Conservation (phyloP, 2,797 vertebrate species). For the Perodicticus potto region DNA sequence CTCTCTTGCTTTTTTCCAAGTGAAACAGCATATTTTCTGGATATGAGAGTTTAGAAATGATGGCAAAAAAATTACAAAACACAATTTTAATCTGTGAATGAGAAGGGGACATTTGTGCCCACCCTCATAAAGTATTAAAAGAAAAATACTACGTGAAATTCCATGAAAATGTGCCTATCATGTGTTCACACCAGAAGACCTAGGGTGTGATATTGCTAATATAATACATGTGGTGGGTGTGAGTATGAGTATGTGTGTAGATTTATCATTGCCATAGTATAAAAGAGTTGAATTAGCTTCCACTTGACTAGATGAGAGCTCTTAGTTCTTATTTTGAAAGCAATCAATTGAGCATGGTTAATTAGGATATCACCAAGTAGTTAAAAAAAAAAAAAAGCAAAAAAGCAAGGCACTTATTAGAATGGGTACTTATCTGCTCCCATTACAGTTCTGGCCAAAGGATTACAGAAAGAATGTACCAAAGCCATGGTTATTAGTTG, state of each 20-base stretch:
- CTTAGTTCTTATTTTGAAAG: slow-evolving; percentile 87
- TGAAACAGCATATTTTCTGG: slow-evolving; percentile 41
- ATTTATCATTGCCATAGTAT: slow-evolving; percentile 82
- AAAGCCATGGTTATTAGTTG: slow-evolving; percentile 45
- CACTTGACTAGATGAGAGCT: slow-evolving; percentile 89
- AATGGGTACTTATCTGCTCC: slow-evolving; percentile 65
- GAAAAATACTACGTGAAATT: slow-evolving; percentile 48
- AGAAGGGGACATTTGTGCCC: slow-evolving; percentile 32
- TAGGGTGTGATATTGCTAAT: neutral
- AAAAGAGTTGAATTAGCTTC: slow-evolving; percentile 88
- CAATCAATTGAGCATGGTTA: slow-evolving; percentile 89
- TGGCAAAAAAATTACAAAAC: neutral
- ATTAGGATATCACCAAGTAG: slow-evolving; percentile 88
- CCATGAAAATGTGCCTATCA: neutral
- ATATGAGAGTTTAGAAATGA: slow-evolving; percentile 58
- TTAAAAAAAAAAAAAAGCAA: slow-evolving; percentile 73
- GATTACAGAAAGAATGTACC: slow-evolving; percentile 44
- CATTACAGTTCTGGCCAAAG: slow-evolving; percentile 49
- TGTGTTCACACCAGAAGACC: neutral
- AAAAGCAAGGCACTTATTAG: slow-evolving; percentile 57
- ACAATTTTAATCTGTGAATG: slow-evolving; percentile 34
- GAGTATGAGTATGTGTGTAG: slow-evolving; percentile 50
- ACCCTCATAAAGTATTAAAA: slow-evolving; percentile 18
- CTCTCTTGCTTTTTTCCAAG: slow-evolving; percentile 36
- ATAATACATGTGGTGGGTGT: neutral